Conservation (phyloP, 1,140 invertebrate species). For the Akabosia matsudoensis region DNA sequence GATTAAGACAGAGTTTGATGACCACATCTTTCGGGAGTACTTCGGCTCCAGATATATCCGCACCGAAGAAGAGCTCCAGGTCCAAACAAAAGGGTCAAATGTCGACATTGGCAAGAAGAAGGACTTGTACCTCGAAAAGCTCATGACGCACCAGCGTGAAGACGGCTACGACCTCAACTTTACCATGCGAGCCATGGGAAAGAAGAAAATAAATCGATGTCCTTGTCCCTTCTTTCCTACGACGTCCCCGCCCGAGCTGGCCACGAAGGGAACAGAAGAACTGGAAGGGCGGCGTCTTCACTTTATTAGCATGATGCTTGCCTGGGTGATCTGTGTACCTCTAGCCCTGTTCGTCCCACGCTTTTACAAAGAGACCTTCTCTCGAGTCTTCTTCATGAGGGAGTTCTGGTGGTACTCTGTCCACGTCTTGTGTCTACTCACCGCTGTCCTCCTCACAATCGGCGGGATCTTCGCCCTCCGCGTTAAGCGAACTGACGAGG, state of each 20-base stretch:
- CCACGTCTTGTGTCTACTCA: slow-evolving; percentile 15
- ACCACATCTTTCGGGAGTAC: not conserved
- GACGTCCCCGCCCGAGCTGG: not conserved
- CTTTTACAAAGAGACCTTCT: slow-evolving; percentile 32
- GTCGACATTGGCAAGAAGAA: no score
- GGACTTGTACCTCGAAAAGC: no score
- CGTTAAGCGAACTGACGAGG: not conserved
- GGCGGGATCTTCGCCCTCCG: slow-evolving; percentile 21
- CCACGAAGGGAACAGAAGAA: not conserved
- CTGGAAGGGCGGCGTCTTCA: slow-evolving; percentile 15
- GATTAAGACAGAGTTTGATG: not conserved
- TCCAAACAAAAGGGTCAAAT: no score
- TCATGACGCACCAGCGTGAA: no score
- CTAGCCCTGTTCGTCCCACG: slow-evolving; percentile 18
- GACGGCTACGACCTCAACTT: not conserved
- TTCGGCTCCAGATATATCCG: not conserved
- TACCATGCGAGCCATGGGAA: not conserved
- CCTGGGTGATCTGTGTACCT: slow-evolving; percentile 17
- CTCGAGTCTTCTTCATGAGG: slow-evolving; percentile 24
- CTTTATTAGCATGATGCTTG: slow-evolving; percentile 21
- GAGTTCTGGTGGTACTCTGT: slow-evolving; percentile 34
- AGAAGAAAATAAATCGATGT: not conserved
- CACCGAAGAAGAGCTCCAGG: not conserved
- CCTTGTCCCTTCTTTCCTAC: slow-evolving; percentile 1
- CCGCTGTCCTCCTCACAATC: slow-evolving; percentile 9